These are phyloP conservation scores for Pogonocichla stellata DNA, from an alignment of 2,113 vertebrate genomes.

Conservation along the genomic window DNA sequence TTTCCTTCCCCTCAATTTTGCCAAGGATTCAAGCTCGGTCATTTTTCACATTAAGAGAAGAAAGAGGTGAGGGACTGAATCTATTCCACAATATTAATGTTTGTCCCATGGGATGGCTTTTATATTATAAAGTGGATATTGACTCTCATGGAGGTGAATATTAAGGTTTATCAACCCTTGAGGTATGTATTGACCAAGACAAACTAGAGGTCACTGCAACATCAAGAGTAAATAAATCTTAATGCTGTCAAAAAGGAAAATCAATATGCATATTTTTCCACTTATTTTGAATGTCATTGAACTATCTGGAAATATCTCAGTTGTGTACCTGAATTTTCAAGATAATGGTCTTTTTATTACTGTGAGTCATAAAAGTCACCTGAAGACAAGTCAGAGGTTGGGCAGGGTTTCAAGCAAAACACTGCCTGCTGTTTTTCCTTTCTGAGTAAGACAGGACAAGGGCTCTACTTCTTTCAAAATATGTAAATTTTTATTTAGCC, in stretches of 20 bases:
- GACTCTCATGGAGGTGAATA: conserved; percentile 57
- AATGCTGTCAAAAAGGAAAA: conserved; percentile 48
- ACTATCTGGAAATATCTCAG: not conserved
- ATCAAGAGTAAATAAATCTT: conserved; percentile 67
- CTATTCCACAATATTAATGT: not conserved
- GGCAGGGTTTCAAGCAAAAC: not conserved
- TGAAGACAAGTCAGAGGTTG: not conserved
- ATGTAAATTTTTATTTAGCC: not conserved
- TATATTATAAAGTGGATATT: conserved; percentile 52
- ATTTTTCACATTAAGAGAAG: conserved; percentile 30
- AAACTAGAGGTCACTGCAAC: conserved; percentile 55
- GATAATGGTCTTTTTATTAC: not conserved
- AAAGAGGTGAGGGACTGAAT: conserved; percentile 5
- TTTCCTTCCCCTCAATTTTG: not conserved
- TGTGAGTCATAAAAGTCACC: not conserved
- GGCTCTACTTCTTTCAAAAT: not conserved
- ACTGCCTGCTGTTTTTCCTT: not conserved
- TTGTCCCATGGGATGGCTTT: conserved; percentile 28
- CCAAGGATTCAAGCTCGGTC: not conserved
- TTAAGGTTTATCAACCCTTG: conserved; percentile 60
- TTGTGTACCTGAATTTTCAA: not conserved
- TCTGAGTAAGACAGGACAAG: not conserved
- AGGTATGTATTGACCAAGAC: conserved; percentile 54
- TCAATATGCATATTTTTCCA: conserved; percentile 64
- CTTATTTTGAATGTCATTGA: conserved; percentile 48